Conservation (phyloP, 1,140 invertebrate genomes). For the Drosophila aff. region DNA sequence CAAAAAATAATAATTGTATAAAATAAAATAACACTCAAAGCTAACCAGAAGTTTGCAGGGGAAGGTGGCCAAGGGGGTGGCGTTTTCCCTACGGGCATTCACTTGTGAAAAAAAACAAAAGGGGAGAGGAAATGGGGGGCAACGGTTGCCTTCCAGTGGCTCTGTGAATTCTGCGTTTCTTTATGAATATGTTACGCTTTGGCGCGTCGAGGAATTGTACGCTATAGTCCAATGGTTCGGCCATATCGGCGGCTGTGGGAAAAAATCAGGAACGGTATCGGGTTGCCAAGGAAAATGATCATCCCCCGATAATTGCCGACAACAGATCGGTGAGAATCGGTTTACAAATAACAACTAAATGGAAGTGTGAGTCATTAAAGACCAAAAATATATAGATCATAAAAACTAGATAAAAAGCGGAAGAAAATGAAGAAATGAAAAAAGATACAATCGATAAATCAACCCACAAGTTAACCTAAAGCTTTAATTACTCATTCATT, state of each 20-base stretch:
- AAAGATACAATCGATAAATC: background rate
- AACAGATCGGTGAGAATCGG: conserved; percentile 4
- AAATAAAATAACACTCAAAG: conserved; percentile 24
- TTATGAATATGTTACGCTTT: conserved; percentile 58
- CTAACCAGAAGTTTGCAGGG: conserved; percentile 37
- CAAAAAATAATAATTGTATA: conserved; percentile 8
- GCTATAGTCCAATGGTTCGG: conserved; percentile 22
- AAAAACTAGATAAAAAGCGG: too few species aligned
- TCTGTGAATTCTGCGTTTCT: conserved; percentile 42
- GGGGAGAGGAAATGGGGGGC: conserved; percentile 1
- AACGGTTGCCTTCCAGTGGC: conserved; percentile 22
- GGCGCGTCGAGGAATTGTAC: conserved; percentile 35
- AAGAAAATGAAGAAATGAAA: background rate
- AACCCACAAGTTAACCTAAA: background rate
- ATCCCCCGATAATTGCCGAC: background rate
- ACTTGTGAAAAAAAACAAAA: conserved; percentile 19
- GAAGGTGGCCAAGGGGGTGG: background rate
- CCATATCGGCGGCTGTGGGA: conserved; percentile 12
- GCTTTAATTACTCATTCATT: background rate
- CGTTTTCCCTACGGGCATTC: conserved; percentile 39
- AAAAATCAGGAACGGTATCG: conserved; percentile 5
- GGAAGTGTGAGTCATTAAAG: background rate
- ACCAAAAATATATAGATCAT: too few species aligned
- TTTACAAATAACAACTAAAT: conserved; percentile 11
- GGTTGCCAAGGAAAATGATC: background rate